Conservation (phyloP, 2,888 invertebrate species). For the Teleiodes luculella region DNA sequence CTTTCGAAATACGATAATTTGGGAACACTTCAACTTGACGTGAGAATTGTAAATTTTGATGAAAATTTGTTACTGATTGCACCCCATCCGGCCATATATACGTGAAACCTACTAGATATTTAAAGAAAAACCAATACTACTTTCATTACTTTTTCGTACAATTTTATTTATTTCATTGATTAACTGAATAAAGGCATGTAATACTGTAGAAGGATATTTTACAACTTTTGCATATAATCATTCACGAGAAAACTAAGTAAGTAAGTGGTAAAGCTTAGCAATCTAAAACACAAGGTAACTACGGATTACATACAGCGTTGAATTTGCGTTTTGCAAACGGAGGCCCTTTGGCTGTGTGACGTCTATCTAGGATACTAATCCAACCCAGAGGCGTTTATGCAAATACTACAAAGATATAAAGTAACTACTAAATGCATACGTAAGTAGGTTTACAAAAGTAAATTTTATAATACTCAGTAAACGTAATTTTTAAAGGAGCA, state of each 20-base stretch:
- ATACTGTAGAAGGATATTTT: too few relatives aligned
- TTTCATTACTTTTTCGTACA: too few relatives aligned
- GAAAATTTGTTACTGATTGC: background rate
- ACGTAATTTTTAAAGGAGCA: too few relatives aligned
- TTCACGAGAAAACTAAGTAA: too few relatives aligned
- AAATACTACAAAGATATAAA: slow-evolving; percentile 36
- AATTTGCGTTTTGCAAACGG: slow-evolving; percentile 26
- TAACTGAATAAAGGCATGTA: too few relatives aligned
- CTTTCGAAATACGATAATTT: slow-evolving; percentile 60
- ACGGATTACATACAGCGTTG: slow-evolving; percentile 5
- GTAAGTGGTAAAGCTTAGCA: slow-evolving; percentile 1
- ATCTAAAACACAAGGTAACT: background rate
- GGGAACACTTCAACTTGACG: slow-evolving; percentile 47
- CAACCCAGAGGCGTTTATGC: slow-evolving; percentile 50
- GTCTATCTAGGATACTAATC: slow-evolving; percentile 53
- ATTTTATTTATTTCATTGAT: too few relatives aligned
- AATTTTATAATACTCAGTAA: too few relatives aligned
- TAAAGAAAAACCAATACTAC: too few relatives aligned
- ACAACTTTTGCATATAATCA: too few relatives aligned
- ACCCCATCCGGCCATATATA: too few relatives aligned
- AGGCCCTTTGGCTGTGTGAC: slow-evolving; percentile 40
- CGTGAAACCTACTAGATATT: too few relatives aligned
- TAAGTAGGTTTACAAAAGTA: background rate
- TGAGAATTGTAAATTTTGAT: slow-evolving; percentile 41
- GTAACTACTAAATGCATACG: too few relatives aligned